Percentiles rank a stretch among this genome's conserved stretches.
Conservation (phyloP, 2,113 vertebrate genomes). For the Syrmaticus mikado region DNA sequence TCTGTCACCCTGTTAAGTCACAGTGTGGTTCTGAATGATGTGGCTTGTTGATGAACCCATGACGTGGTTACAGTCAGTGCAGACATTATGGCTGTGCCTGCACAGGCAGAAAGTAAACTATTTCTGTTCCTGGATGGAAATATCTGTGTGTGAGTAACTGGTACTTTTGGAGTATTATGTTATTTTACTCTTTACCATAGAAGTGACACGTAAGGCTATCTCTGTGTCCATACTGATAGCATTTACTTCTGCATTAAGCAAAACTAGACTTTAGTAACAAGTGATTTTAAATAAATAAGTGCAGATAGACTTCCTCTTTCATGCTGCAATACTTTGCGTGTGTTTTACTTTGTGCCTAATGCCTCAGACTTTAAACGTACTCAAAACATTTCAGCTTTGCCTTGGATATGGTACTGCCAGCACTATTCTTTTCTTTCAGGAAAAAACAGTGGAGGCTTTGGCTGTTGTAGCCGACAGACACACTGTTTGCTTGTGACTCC, state of each 20-base stretch:
- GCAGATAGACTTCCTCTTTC: not conserved
- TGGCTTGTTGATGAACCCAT: not conserved
- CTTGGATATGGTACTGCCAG: not conserved
- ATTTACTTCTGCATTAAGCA: not conserved
- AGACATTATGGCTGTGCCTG: not conserved
- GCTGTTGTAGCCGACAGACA: not conserved
- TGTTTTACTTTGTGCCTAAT: not conserved
- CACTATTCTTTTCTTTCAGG: not conserved
- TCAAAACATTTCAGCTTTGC: not conserved
- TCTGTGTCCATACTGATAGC: not conserved
- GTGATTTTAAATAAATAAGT: not conserved
- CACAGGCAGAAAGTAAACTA: not conserved
- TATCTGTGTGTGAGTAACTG: not conserved
- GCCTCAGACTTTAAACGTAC: not conserved
- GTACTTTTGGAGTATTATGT: not conserved
- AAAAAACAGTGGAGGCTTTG: not conserved
- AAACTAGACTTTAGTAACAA: not conserved
- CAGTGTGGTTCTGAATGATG: not conserved
- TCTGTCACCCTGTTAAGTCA: not conserved
- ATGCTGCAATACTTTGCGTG: not conserved
- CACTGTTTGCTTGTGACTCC: constrained; percentile 9
- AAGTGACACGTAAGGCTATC: not conserved
- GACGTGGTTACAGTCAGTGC: not conserved
- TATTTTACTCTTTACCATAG: not conserved
- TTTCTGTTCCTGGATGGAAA: not conserved